phyloP scores from a whole-genome alignment of 2,888 invertebrate species.

The Xestia rhomboidea region DNA sequence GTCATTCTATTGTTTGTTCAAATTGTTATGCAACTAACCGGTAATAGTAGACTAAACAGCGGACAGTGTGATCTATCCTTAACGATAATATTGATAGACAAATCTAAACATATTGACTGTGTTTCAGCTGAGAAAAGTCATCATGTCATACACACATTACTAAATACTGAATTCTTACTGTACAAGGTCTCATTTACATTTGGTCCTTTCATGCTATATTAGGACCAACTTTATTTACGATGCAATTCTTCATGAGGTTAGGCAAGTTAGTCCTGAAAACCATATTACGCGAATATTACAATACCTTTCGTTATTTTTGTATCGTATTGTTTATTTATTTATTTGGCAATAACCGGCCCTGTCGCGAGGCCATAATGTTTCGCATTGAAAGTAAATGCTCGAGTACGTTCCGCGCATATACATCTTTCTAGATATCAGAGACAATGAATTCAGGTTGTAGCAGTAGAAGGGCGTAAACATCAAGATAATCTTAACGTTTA shows the following conservation, averaged over 20 bases:
- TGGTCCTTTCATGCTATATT: too few relatives aligned
- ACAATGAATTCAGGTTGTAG: background rate
- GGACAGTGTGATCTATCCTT: background rate
- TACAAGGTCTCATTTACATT: background rate
- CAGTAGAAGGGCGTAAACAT: background rate
- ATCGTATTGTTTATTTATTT: background rate
- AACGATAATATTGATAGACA: conserved; percentile 37
- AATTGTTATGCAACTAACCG: conserved; percentile 4
- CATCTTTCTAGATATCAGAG: background rate
- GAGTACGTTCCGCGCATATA: background rate
- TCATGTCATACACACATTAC: background rate
- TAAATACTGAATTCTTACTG: background rate
- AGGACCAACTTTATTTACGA: background rate
- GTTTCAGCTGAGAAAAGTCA: background rate
- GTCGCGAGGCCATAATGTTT: background rate
- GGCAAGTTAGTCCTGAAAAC: background rate
- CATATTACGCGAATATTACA: background rate
- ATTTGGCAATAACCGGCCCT: background rate
- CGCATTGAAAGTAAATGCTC: background rate
- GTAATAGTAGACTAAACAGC: conserved; percentile 7
- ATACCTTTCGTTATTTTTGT: background rate
- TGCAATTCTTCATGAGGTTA: background rate
- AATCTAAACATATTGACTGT: background rate
- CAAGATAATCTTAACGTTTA: background rate
- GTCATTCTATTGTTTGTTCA: conserved; percentile 16